A percentile compares a stretch with the other conserved stretches of the same genome.
Evolutionary conservation across 2,797 vertebrate species (phyloP).

Genomic region (Centroberyx gerrardi): DNA sequence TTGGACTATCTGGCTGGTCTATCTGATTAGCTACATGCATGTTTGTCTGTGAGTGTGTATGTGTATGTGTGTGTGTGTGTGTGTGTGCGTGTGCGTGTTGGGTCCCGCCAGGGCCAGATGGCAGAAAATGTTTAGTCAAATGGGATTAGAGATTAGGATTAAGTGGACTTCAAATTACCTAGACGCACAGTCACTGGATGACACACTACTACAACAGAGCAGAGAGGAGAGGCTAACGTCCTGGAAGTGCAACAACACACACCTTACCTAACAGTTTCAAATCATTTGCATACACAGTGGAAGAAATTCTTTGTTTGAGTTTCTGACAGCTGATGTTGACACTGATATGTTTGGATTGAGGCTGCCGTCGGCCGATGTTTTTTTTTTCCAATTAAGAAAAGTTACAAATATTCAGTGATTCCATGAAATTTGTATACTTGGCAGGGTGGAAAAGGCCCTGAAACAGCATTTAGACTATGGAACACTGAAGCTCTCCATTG

Average conservation of each 20-base stretch:
- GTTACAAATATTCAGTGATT: no score
- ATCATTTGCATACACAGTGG: background rate
- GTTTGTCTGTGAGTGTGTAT: conserved; percentile 34
- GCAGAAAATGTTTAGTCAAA: conserved; percentile 86
- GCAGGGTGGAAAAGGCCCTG: no score
- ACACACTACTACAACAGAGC: conserved; percentile 66
- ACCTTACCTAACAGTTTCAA: background rate
- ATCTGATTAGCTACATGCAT: conserved; percentile 58
- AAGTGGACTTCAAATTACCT: conserved; percentile 80
- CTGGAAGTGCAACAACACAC: conserved; percentile 23
- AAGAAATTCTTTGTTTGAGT: no score
- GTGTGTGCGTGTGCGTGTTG: conserved; percentile 49
- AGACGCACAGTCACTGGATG: conserved; percentile 77
- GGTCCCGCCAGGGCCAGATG: conserved; percentile 82
- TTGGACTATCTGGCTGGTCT: conserved; percentile 13
- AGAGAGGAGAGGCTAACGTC: background rate
- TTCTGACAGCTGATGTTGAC: no score
- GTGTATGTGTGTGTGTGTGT: conserved; percentile 34
- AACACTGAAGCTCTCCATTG: no score
- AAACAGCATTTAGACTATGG: no score
- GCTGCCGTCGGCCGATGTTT: no score
- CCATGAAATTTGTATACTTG: no score
- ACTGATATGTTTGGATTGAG: no score
- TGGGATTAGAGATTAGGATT: conserved; percentile 88
- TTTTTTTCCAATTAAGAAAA: no score